Conservation (phyloP, 2,113 vertebrate genomes). For the Arizona elegans region DNA sequence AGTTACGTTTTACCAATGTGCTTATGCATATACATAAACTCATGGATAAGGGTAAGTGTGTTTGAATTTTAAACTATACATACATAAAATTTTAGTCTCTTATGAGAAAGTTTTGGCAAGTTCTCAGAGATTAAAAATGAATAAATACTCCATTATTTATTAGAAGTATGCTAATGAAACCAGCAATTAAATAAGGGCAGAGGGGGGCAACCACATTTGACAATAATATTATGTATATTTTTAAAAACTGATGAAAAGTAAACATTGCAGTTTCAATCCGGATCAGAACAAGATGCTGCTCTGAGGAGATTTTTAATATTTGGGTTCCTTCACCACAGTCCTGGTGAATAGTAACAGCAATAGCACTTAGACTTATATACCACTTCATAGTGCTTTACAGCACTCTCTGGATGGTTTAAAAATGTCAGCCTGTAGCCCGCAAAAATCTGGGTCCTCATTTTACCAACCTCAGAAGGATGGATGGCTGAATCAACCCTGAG, state of each 20-base stretch:
- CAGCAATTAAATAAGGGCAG: neutral
- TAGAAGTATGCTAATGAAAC: neutral
- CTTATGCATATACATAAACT: slow-evolving; percentile 8
- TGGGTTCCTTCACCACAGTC: neutral
- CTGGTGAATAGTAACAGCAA: neutral
- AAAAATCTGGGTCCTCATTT: neutral
- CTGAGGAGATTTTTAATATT: neutral
- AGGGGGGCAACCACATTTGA: neutral
- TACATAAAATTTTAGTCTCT: neutral
- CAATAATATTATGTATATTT: neutral
- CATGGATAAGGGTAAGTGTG: neutral
- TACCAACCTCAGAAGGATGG: neutral
- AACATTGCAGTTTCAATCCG: neutral
- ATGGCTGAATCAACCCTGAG: neutral
- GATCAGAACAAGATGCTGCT: neutral
- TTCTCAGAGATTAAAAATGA: neutral
- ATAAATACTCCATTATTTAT: neutral
- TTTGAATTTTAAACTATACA: neutral
- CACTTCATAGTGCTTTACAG: neutral
- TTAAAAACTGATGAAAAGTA: neutral
- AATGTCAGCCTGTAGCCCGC: neutral
- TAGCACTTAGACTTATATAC: neutral
- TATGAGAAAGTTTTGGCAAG: neutral
- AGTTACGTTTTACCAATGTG: slow-evolving; percentile 35
- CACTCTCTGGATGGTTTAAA: neutral